Evolutionary conservation across 1,140 invertebrate species (phyloP).

Genomic region (Paracyclopina nana): DNA sequence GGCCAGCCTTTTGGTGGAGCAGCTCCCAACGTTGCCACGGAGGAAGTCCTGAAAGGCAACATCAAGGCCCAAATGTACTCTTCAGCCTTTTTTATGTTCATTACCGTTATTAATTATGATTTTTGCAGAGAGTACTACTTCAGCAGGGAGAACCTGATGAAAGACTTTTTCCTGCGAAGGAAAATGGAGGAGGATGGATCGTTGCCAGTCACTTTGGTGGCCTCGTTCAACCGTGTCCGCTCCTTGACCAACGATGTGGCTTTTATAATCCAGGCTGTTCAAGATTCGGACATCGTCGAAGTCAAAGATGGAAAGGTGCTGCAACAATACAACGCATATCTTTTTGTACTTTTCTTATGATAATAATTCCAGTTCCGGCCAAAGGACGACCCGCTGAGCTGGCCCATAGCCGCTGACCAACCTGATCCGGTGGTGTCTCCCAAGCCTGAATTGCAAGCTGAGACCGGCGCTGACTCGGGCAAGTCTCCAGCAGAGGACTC

Average conservation of each 20-base stretch:
- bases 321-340: background rate
- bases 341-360: background rate
- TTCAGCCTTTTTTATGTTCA: slow-evolving; percentile 19
- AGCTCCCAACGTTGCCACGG: background rate
- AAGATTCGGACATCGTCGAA: slow-evolving; percentile 59
- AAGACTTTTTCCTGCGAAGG: slow-evolving; percentile 84
- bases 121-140: slow-evolving; percentile 92
- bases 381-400: slow-evolving; percentile 52
- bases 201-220: slow-evolving; percentile 74
- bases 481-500: too few relatives aligned
- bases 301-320: slow-evolving; percentile 47
- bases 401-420: slow-evolving; percentile 41
- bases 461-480: too few relatives aligned
- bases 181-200: slow-evolving; percentile 91
- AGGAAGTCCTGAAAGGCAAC: background rate
- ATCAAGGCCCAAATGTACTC: background rate
- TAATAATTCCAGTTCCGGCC: slow-evolving; percentile 44
- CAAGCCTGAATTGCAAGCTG: slow-evolving; percentile 16
- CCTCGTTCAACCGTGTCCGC: slow-evolving; percentile 83
- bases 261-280: slow-evolving; percentile 57
- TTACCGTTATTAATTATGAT: too few relatives aligned
- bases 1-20: background rate
- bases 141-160: slow-evolving; percentile 81
- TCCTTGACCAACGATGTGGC: slow-evolving; percentile 61
- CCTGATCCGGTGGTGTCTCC: slow-evolving; percentile 18